phyloP scores from a whole-genome alignment of 1,140 invertebrate genomes.

The Caerostris extrusa region DNA sequence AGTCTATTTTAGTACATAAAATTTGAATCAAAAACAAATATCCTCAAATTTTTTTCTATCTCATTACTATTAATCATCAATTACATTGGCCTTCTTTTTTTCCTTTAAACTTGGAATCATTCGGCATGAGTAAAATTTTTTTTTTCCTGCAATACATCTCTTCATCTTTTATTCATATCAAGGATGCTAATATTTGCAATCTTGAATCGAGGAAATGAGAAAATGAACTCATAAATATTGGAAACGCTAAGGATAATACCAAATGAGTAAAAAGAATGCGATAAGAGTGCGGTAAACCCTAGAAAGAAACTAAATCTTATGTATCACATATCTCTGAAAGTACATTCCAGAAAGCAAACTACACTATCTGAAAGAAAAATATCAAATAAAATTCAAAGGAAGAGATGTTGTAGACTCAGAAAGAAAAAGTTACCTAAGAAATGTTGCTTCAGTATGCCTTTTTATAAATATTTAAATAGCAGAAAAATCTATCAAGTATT shows the following conservation, averaged over 20 bases:
- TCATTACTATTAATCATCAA: not conserved
- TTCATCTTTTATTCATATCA: slow-evolving; percentile 33
- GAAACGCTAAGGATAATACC: slow-evolving; percentile 8
- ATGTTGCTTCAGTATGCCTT: not conserved
- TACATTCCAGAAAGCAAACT: not conserved
- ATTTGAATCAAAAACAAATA: not conserved
- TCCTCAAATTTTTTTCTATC: not conserved
- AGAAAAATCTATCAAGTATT: not conserved
- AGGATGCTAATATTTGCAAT: not conserved
- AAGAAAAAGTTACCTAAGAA: not conserved
- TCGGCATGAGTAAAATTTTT: not conserved
- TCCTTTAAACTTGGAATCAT: not conserved
- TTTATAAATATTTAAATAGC: not conserved
- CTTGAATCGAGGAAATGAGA: not conserved
- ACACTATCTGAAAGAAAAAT: not conserved
- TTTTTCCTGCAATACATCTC: not conserved
- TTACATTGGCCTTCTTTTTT: not conserved
- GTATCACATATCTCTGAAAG: not conserved
- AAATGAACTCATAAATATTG: slow-evolving; percentile 44
- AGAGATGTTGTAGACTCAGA: not conserved
- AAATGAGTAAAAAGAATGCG: slow-evolving; percentile 27
- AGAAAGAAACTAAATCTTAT: not conserved
- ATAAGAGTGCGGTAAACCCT: not conserved
- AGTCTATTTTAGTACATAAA: not conserved
- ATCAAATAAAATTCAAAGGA: slow-evolving; percentile 8